phyloP scores from a whole-genome alignment of 2,888 invertebrate species.

The Ellobium chinense region DNA sequence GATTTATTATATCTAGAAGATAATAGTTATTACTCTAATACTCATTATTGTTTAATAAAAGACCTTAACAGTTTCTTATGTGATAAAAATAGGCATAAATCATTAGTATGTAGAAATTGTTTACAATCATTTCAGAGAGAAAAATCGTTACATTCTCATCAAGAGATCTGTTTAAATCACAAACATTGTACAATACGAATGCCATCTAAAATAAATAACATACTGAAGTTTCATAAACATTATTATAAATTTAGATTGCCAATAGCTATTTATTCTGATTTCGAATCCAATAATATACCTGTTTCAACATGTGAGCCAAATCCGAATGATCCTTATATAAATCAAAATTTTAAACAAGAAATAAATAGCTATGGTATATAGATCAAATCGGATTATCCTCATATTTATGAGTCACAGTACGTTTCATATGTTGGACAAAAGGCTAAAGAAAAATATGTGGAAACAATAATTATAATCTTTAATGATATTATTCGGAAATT shows the following conservation, averaged over 20 bases:
- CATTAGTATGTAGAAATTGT: slow-evolving; percentile 1
- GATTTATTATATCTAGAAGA: background rate
- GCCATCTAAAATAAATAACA: background rate
- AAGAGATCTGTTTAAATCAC: background rate
- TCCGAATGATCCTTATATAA: background rate
- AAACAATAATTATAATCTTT: background rate
- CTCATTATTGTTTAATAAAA: slow-evolving; percentile 17
- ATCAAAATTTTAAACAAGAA: slow-evolving; percentile 6
- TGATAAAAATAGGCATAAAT: slow-evolving; percentile 6
- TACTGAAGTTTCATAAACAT: background rate
- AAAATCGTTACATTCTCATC: background rate
- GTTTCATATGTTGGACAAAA: background rate
- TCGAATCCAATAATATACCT: background rate
- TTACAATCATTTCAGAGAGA: no score
- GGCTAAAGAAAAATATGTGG: background rate
- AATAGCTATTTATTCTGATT: background rate
- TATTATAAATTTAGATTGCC: slow-evolving; percentile 13
- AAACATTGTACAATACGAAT: background rate
- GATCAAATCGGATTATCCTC: slow-evolving; percentile 10
- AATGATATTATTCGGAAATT: background rate
- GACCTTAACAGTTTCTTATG: background rate
- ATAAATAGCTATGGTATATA: slow-evolving; percentile 1
- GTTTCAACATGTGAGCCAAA: background rate
- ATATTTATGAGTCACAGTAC: background rate
- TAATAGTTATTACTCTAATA: background rate